Base-by-base conservation (phyloP, 64 coral and sea anemone genomes). In the Stichodactyla helianthus region DNA sequence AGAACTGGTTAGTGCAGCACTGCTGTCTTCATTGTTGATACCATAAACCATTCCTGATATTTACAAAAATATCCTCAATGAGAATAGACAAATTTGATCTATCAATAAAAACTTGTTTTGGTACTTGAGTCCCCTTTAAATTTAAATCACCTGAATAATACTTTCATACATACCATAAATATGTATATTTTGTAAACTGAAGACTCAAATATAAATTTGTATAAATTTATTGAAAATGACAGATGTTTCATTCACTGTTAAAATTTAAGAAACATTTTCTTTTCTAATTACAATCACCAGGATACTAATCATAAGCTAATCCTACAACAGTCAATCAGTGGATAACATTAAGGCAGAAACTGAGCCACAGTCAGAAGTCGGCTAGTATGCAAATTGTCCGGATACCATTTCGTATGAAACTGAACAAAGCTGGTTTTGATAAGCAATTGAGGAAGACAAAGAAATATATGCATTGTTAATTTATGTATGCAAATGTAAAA, bases 21-120 rank as follows among this genome's bases (percentile, higher is more conserved):
- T 74, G 68, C 12, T 74, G 10, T 74, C 68, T 27, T 74, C 68
- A 74, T 74, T 74, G 5, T n/a, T 74, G 5, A 74, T 74, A 1
- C 68, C 68, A 74, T 74, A 74, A 74, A 74, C 68, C 68, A 74
- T 74, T 74, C 68, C 68, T 74, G 4, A 27, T 27, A 26, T 31
- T 12, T 1, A 31, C 6, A 74, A 31, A 74, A 74, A 74, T 9
- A 58, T 11, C 14, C 55, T 44, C 35, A 44, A 44, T 44, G 35
- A 44, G 35, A 44, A 44, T 44, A 44, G 35, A 44, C 2, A 44
- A 44, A 44, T 44, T 44, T 44, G 35, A 44, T 44, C 35, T 2
- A 3, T 44, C 35, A 44, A 44, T 44, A 44, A 44, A 44, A 44
- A 44, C 35, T 44, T 44, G 35, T 44, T 44, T 44, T 44, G 35